Base-by-base conservation (phyloP, 2,113 vertebrate species). In the Ibidorhyncha struthersii region DNA sequence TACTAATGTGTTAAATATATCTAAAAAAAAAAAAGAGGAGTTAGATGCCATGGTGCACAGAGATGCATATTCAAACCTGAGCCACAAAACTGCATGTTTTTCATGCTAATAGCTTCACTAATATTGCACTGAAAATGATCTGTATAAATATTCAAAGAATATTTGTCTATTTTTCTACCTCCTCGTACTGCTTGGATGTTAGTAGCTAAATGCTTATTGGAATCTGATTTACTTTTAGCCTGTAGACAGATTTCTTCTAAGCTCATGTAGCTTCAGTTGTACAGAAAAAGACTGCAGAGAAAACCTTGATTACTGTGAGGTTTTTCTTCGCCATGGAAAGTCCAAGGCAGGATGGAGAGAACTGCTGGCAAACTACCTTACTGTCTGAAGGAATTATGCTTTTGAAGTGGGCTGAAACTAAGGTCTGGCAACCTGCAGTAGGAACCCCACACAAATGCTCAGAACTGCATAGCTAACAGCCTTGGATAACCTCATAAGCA, bases 341-440 rank as follows among this genome's bases (percentile, higher is more conserved):
- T 72, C 47, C 20, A 40, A 86, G 73, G 78, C 66, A 86, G 67
- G 67, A 80, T 62, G 29, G 63, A 89, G 83, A 36, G 76, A 91
- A 34, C 40, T 92, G 32, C 55, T 94, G 91, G 87, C 95, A 94
- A 88, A 63, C 52, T 67, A 49, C 66, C 63, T 82, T 82, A 41
- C 40, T 22, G 19, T 89, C 69, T 93, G 72, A 89, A 90, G 58
- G 76, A 90, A 78, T 76, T 90, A 74, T 29, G 45, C 70, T 93
- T 97, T 96, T 96, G 89, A 91, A 96, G 81, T 88, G 82, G 72
- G 82, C 77, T 93, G 92, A 76, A 92, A 66, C 93, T 80, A 85
- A 95, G 72, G 73, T 82, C 89, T 94, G 92, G 89, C 92, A 97
- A 66, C 82, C 82, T 83, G 72, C 43, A 43, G 58, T 47, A 88